A percentile compares a stretch with the other conserved stretches of the same genome.
Evolutionary conservation across 2,113 vertebrate genomes (phyloP).

Genomic region (Pterophyllum scalare): DNA sequence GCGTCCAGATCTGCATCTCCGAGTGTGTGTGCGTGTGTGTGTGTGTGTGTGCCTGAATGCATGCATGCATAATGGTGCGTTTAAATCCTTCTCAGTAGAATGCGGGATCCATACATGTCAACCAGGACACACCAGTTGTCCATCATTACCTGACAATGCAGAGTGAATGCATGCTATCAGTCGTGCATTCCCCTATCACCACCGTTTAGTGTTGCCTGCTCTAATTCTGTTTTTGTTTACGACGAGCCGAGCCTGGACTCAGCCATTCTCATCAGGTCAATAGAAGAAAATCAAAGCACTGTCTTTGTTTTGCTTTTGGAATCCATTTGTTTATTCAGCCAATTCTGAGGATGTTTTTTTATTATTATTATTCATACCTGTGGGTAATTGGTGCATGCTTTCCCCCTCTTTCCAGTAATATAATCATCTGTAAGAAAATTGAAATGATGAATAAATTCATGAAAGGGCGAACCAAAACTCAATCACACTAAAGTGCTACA

Average conservation of each 20-base stretch:
- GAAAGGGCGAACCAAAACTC: slow-evolving; percentile 34
- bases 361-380: slow-evolving; percentile 47
- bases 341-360: slow-evolving; percentile 51
- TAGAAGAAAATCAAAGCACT: slow-evolving; percentile 59
- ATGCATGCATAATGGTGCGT: slow-evolving; percentile 59
- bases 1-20: not conserved
- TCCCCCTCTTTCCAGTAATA: slow-evolving; percentile 42
- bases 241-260: slow-evolving; percentile 20
- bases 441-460: slow-evolving; percentile 85
- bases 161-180: slow-evolving; percentile 62
- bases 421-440: slow-evolving; percentile 52
- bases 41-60: slow-evolving; percentile 31
- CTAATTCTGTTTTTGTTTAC: slow-evolving; percentile 41
- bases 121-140: slow-evolving; percentile 45
- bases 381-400: slow-evolving; percentile 71
- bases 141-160: slow-evolving; percentile 55
- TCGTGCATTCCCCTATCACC: slow-evolving; percentile 43
- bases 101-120: slow-evolving; percentile 47
- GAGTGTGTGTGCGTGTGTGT: not conserved
- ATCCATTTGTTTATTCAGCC: slow-evolving; percentile 61
- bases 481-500: slow-evolving; percentile 35
- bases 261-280: slow-evolving; percentile 61
- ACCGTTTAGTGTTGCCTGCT: slow-evolving; percentile 56
- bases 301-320: slow-evolving; percentile 53
- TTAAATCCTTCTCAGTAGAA: slow-evolving; percentile 41